These are phyloP conservation scores for Antedon bifida DNA, from an alignment of 35 echinoderm and acorn worm genomes.

Conservation along the genomic window DNA sequence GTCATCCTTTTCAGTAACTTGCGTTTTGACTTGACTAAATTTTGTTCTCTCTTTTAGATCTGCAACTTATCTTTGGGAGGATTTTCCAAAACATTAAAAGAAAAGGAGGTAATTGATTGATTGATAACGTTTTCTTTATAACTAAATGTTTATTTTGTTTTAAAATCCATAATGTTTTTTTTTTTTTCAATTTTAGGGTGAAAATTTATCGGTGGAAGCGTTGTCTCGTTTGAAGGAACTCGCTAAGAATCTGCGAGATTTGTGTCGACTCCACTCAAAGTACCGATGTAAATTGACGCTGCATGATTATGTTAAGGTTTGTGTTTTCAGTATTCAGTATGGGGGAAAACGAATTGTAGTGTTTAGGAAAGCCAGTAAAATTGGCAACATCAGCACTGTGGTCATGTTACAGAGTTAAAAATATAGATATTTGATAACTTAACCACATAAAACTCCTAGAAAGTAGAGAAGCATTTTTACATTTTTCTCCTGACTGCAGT, in stretches of 20 bases:
- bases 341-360: too few species aligned
- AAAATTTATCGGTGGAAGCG: slow-evolving; percentile 5
- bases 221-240: slow-evolving; percentile 39
- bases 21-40: too few species aligned
- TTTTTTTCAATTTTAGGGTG: not conserved
- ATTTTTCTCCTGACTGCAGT: too few species aligned
- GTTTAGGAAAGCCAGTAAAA: too few species aligned
- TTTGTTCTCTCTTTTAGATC: not conserved
- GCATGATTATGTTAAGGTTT: slow-evolving; percentile 53
- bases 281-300: slow-evolving; percentile 62
- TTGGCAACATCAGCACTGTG: too few species aligned
- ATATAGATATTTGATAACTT: too few species aligned
- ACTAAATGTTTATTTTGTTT: not conserved
- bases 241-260: slow-evolving; percentile 41
- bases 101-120: not conserved
- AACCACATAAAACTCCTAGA: too few species aligned
- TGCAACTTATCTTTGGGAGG: not conserved
- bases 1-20: too few species aligned
- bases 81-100: not conserved
- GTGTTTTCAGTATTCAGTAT: not conserved
- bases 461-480: too few species aligned
- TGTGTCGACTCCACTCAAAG: slow-evolving; percentile 32
- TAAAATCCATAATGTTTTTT: not conserved
- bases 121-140: not conserved
- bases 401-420: too few species aligned